Percentiles rank a stretch among this genome's conserved stretches.
Conservation (phyloP, 2,797 vertebrate genomes). For the Scolopax rusticola region DNA sequence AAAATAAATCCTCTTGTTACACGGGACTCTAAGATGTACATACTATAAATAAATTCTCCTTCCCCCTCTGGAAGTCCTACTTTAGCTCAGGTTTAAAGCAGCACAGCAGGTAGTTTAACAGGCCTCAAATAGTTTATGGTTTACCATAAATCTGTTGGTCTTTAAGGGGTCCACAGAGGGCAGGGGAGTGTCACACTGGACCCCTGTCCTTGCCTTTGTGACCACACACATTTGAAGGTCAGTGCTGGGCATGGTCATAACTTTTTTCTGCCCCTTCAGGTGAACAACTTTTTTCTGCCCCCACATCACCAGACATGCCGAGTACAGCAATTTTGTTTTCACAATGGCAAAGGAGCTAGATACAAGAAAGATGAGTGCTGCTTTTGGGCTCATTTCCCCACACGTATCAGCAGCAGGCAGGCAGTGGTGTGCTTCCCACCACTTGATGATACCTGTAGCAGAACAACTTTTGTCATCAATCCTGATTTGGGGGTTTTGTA, state of each 20-base stretch:
- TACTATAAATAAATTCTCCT: background rate
- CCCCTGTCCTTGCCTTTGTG: background rate
- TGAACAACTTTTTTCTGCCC: background rate
- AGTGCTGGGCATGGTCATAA: accelerated
- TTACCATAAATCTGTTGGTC: background rate
- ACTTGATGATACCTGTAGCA: background rate
- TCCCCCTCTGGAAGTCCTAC: background rate
- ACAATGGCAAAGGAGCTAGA: background rate
- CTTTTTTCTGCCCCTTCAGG: background rate
- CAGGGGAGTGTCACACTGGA: background rate
- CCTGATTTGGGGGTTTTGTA: background rate
- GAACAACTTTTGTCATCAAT: background rate
- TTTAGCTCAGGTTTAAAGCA: background rate
- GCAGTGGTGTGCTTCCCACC: background rate
- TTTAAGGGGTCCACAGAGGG: background rate
- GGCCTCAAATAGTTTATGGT: background rate
- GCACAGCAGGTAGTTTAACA: background rate
- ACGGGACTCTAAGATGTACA: background rate
- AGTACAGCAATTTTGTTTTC: background rate
- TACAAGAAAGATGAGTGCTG: background rate
- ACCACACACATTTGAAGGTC: background rate
- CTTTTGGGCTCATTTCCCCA: background rate
- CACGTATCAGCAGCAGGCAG: background rate
- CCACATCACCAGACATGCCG: background rate
- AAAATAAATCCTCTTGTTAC: background rate